These are phyloP conservation scores for Noctua janthina DNA, from an alignment of 2,888 invertebrate genomes.

Conservation along the genomic window DNA sequence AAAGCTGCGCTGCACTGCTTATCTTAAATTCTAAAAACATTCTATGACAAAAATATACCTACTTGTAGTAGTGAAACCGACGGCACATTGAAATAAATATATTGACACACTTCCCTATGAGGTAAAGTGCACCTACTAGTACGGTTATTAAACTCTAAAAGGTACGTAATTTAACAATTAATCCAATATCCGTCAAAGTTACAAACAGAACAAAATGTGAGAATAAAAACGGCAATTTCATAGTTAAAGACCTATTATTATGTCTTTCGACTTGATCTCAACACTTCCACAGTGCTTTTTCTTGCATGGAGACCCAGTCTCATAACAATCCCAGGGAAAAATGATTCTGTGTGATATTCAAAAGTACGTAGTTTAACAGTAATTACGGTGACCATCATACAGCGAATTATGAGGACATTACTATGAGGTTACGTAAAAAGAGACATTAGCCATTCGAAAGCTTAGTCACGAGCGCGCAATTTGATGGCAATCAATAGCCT, in stretches of 20 bases:
- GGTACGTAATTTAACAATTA: too few species aligned
- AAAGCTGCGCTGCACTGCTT: too few species aligned
- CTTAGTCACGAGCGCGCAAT: conserved; percentile 86
- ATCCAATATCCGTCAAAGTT: too few species aligned
- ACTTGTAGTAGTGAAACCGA: too few species aligned
- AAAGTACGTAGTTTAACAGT: conserved; percentile 37
- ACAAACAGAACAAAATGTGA: too few species aligned
- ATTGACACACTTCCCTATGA: too few species aligned
- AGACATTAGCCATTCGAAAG: conserved; percentile 85
- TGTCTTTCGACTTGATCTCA: background rate
- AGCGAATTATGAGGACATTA: conserved; percentile 64
- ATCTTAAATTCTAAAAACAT: too few species aligned
- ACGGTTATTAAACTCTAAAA: too few species aligned
- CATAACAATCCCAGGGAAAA: conserved; percentile 29
- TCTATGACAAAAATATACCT: too few species aligned
- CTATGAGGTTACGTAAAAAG: conserved; percentile 81
- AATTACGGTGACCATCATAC: conserved; percentile 63
- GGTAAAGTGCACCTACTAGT: too few species aligned
- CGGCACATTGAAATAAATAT: too few species aligned
- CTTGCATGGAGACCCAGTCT: background rate
- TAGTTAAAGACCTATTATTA: background rate
- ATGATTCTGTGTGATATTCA: conserved; percentile 24
- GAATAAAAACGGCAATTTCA: too few species aligned
- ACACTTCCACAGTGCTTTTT: background rate
- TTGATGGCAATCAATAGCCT: conserved; percentile 86